Base-by-base conservation (phyloP, 1,140 invertebrate species). In the Hycleus cichorii region DNA sequence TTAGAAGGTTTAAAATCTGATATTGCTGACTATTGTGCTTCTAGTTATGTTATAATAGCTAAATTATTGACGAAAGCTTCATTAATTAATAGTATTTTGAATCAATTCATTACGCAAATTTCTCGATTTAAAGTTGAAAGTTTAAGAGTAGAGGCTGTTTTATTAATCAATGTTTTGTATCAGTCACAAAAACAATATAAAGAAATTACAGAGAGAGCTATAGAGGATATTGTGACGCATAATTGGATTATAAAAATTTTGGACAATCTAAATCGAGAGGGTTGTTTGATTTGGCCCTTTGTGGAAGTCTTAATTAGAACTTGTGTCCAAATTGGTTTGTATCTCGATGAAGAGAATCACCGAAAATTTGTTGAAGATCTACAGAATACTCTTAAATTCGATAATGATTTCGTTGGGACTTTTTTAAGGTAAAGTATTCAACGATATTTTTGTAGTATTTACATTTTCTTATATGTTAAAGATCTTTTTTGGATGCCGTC, bases 41-140 rank as follows among this genome's bases (percentile, higher is more conserved):
- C 87, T 1, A 78, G 81, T 3, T 91, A 87, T 70, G 84, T 93
- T 72, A 84, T 94, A 27, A 65, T 86, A 0, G 82, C 83, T 1
- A 85, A 82, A 70, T 68, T 94, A 9, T 75, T 85, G 0, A 77
- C 78, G 0, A 88, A 86, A 74, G 77, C 80, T 47, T 75, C 79
- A 39, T 69, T 94, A 4, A 82, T 82, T 59, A 64, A 74, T 8
- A 76, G 78, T 18, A 76, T 87, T 7, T 69, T 87, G 5, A 75
- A 83, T 58, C 79, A 80, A 27, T 68, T 92, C 32, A 62, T 89
- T 6, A 64, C 79, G 10, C 85, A 82, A 69, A 70, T 85, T 0
- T 72, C 82, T n/a, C 80, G 78, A 40, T 75, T 78, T 4, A 72
- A 76, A 54, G 73, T 79, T 60, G 72, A 75, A 52, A 67, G 71